Base-by-base conservation (phyloP, 2,888 invertebrate species). In the Andrena praecox region DNA sequence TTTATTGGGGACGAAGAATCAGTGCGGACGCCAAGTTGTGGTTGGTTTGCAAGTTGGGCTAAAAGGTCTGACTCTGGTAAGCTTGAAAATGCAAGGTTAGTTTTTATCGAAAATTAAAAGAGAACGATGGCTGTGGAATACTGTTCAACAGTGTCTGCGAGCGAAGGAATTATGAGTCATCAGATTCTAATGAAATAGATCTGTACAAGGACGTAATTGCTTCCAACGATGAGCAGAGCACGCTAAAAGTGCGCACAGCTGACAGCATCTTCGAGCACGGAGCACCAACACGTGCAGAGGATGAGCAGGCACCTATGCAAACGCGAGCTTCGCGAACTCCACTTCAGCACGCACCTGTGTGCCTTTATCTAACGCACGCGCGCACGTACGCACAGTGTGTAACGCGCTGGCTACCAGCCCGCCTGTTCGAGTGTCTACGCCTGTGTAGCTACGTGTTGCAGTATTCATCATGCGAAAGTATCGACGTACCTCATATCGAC, bases 401-500 rank as follows among this genome's bases (percentile, higher is more conserved):
- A 81, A 31, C 80, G 35, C 70, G 69, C 62, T 12, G 60, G 27
- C 76, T 73, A 69, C 31, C 56, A 29, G 7, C 24, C 56, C 60
- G 59, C 27, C 10, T 24, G 16, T 35, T 42, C 48, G 29, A 42
- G 72, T 62, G 62, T 24, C 72, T 56, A 12, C 42, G 52, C 54
- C 20, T 24, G 27, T 56, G 60, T 33, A 48, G 50, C 59, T 31
- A 27, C 67, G 52, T 75, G 63, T 77, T n/a, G 35, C 71, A 10
- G 73, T 54, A 67, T 74, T 70, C 71, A 76, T 72, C 73, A 5
- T 56, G 60, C 66, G 64, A 72, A 75, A 67, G 62, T 72, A 68
- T 73, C 68, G 63, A 35, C 68, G 73, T 54, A 20, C 69, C 73
- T 42, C 66, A 66, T 78, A 80, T 66, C 76, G 76, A 82, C 60